These are phyloP conservation scores for Mesoligia furuncula DNA, from an alignment of 2,888 invertebrate genomes.

Conservation along the genomic window DNA sequence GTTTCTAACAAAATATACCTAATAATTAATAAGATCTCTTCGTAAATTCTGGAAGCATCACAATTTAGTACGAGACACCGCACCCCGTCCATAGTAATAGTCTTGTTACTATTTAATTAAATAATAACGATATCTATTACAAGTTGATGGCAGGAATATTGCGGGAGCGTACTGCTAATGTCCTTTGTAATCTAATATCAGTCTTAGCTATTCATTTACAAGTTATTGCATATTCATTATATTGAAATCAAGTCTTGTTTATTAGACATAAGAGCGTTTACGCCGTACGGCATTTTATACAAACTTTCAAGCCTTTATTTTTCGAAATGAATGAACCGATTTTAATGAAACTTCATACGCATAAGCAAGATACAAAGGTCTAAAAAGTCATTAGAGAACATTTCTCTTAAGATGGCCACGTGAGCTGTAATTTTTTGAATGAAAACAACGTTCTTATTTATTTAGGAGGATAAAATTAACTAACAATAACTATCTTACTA, in stretches of 20 bases:
- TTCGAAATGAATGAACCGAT: too few species aligned
- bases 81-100: slow-evolving; percentile 53
- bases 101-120: slow-evolving; percentile 63
- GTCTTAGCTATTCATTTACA: slow-evolving; percentile 58
- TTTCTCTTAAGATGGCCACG: slow-evolving; percentile 14
- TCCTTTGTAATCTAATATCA: slow-evolving; percentile 63
- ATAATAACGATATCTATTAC: slow-evolving; percentile 60
- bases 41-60: slow-evolving; percentile 35
- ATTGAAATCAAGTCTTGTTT: slow-evolving; percentile 53
- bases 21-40: slow-evolving; percentile 33
- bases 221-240: slow-evolving; percentile 70
- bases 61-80: slow-evolving; percentile 48
- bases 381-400: too few species aligned
- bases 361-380: too few species aligned
- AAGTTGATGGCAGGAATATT: slow-evolving; percentile 51
- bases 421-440: slow-evolving; percentile 3
- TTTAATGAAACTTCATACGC: too few species aligned
- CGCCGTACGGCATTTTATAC: too few species aligned
- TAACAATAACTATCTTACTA: not conserved
- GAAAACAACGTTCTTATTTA: not conserved
- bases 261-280: too few species aligned
- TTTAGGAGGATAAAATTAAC: not conserved
- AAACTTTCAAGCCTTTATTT: too few species aligned
- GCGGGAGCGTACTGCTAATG: slow-evolving; percentile 42
- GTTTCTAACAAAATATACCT: not conserved